Percentiles rank a stretch among this genome's conserved stretches.
These are phyloP conservation scores for Nymphalis c-album DNA, from an alignment of 2,888 invertebrate genomes.

Conservation along the genomic window DNA sequence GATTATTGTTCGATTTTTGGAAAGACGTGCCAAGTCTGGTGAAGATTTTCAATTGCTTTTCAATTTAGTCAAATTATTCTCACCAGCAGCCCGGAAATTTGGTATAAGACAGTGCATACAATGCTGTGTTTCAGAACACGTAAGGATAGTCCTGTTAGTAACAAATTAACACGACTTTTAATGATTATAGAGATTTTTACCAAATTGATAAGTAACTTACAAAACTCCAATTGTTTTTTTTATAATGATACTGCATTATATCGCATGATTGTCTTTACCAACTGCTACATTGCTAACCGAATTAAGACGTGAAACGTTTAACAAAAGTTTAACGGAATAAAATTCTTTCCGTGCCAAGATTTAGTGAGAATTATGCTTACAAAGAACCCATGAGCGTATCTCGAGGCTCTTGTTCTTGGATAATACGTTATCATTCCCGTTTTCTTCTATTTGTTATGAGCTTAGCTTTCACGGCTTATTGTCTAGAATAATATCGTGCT, in stretches of 20 bases:
- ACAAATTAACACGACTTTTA: too few relatives aligned
- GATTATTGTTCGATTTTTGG: constrained; percentile 2
- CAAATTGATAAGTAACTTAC: too few relatives aligned
- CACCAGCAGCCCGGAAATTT: too few relatives aligned
- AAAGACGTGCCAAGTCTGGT: too few relatives aligned
- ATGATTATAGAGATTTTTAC: too few relatives aligned
- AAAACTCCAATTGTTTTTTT: too few relatives aligned
- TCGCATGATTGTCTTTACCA: not conserved
- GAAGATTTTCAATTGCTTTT: too few relatives aligned
- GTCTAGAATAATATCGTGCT: constrained; percentile 21
- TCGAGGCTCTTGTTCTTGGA: constrained; percentile 29
- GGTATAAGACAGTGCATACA: too few relatives aligned
- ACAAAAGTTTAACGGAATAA: constrained; percentile 11
- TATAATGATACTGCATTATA: not conserved
- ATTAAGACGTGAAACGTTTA: not conserved
- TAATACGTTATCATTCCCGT: constrained; percentile 28
- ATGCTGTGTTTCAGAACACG: too few relatives aligned
- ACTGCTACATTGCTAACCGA: not conserved
- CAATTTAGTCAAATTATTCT: too few relatives aligned
- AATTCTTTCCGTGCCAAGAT: constrained; percentile 8
- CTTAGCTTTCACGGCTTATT: constrained; percentile 27
- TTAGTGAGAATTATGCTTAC: constrained; percentile 16
- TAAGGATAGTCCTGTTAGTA: too few relatives aligned
- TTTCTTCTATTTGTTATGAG: constrained; percentile 31
- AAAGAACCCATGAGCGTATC: constrained; percentile 24